phyloP scores from a whole-genome alignment of 2,888 invertebrate species.

The Meganola albula region DNA sequence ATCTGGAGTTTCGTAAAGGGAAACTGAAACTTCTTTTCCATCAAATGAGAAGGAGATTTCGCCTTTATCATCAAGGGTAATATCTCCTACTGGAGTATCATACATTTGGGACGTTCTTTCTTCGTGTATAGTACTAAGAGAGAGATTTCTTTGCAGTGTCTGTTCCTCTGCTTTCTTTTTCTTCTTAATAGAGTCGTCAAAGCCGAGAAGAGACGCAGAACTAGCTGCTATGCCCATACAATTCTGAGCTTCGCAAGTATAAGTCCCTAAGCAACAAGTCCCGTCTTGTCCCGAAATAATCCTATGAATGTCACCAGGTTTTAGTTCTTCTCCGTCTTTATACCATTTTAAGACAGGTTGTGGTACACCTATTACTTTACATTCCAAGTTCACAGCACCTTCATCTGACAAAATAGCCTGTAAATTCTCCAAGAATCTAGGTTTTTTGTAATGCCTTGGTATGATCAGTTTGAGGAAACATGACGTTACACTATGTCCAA shows the following conservation, averaged over 20 bases:
- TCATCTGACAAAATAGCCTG: slow-evolving; percentile 91
- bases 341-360: slow-evolving; percentile 95
- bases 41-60: slow-evolving; percentile 95
- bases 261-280: slow-evolving; percentile 92
- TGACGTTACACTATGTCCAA: slow-evolving; percentile 91
- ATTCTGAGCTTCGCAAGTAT: slow-evolving; percentile 93
- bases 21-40: slow-evolving; percentile 94
- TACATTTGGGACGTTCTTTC: slow-evolving; percentile 93
- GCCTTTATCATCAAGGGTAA: slow-evolving; percentile 88
- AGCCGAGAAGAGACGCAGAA: slow-evolving; percentile 91
- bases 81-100: slow-evolving; percentile 87
- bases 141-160: slow-evolving; percentile 84
- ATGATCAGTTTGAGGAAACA: slow-evolving; percentile 90
- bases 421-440: slow-evolving; percentile 90
- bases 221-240: slow-evolving; percentile 94
- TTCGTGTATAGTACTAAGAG: slow-evolving; percentile 93
- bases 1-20: slow-evolving; percentile 94
- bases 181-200: slow-evolving; percentile 83
- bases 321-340: slow-evolving; percentile 92
- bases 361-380: slow-evolving; percentile 94
- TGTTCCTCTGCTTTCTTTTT: slow-evolving; percentile 72
- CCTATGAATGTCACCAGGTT: slow-evolving; percentile 93
- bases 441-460: slow-evolving; percentile 92
- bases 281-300: slow-evolving; percentile 95
- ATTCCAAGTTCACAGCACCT: slow-evolving; percentile 93